phyloP scores from a whole-genome alignment of 2,113 vertebrate genomes.

The Plotosus lineatus region DNA sequence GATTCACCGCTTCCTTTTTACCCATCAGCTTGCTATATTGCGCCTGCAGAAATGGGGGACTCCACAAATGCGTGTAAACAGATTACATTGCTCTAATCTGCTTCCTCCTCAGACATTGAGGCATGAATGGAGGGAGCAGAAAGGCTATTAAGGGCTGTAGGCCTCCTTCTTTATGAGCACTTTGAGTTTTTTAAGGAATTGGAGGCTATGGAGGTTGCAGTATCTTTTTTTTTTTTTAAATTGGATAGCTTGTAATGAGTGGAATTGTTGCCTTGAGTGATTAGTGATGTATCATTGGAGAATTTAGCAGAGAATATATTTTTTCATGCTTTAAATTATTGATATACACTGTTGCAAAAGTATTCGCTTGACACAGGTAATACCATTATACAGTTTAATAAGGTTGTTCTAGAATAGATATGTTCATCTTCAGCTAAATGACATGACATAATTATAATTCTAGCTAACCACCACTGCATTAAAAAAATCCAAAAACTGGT shows the following conservation, averaged over 20 bases:
- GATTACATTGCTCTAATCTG: conserved; percentile 32
- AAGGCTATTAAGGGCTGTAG: not conserved
- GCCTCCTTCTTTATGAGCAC: not conserved
- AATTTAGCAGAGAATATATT: not conserved
- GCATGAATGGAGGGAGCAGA: conserved; percentile 15
- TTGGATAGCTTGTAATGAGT: too few species aligned
- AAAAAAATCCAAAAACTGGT: too few species aligned
- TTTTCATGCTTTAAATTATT: not conserved
- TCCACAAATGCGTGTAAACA: conserved; percentile 27
- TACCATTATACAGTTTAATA: too few species aligned
- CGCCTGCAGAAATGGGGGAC: conserved; percentile 25
- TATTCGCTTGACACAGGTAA: too few species aligned
- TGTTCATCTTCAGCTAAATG: too few species aligned
- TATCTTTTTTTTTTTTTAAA: not conserved
- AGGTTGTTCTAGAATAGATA: too few species aligned
- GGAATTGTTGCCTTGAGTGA: not conserved
- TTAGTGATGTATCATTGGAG: not conserved
- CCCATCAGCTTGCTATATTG: conserved; percentile 15
- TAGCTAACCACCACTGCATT: too few species aligned
- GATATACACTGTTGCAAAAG: too few species aligned
- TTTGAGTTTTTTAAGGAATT: not conserved
- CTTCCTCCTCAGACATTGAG: conserved; percentile 8
- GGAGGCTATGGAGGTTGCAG: not conserved
- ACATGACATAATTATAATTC: too few species aligned
- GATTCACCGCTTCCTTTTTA: conserved; percentile 51